Evolutionary conservation across 2,113 vertebrate species (phyloP).

Genomic region (Pelvicachromis taeniatus): DNA sequence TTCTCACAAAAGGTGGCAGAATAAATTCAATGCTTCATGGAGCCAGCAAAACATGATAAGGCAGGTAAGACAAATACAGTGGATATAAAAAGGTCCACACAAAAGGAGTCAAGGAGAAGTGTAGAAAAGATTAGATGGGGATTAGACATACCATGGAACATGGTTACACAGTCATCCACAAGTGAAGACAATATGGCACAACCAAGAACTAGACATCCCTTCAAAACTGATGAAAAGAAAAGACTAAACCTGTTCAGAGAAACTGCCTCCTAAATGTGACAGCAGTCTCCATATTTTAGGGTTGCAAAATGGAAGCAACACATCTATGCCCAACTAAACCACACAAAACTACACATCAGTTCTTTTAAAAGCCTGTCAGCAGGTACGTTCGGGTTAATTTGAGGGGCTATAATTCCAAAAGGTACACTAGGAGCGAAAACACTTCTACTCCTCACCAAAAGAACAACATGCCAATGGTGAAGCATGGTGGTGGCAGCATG

Average conservation of each 20-base stretch:
- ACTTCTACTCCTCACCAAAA: neutral
- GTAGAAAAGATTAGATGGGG: rapidly evolving
- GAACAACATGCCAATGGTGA: neutral
- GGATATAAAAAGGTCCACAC: neutral
- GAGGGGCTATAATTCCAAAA: neutral
- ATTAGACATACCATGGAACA: neutral
- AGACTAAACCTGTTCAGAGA: neutral
- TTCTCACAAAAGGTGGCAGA: neutral
- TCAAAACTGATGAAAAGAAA: neutral
- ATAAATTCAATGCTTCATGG: neutral
- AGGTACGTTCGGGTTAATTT: neutral
- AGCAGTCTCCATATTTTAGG: neutral
- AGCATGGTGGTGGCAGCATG: neutral
- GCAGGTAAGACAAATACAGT: neutral
- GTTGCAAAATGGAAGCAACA: neutral
- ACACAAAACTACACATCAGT: neutral
- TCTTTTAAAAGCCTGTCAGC: neutral
- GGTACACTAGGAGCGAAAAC: neutral
- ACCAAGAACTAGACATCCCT: neutral
- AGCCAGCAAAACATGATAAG: neutral
- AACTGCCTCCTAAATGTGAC: neutral
- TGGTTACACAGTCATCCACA: neutral
- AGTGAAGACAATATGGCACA: neutral
- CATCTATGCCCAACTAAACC: neutral
- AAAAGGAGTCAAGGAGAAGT: neutral